Percentiles rank a stretch among this genome's conserved stretches.
These are phyloP conservation scores for Yponomeuta sedellus DNA, from an alignment of 2,888 invertebrate genomes.

Conservation along the genomic window DNA sequence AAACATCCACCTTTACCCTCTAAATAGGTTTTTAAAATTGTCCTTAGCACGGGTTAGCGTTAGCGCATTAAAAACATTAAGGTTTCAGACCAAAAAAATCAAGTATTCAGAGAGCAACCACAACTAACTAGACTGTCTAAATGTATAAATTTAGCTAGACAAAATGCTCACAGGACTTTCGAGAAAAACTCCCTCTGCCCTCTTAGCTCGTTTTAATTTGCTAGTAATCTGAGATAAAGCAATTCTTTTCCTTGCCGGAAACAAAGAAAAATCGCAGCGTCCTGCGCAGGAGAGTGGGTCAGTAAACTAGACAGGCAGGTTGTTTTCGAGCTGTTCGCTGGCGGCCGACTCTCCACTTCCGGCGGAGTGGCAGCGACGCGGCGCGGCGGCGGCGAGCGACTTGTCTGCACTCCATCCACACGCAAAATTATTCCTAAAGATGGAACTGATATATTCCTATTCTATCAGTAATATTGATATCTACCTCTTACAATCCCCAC, in stretches of 20 bases:
- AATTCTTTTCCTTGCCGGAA: conserved; percentile 35
- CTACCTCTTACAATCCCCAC: too few relatives aligned
- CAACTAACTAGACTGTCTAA: too few relatives aligned
- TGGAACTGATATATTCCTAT: too few relatives aligned
- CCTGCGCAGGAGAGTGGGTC: conserved; percentile 32
- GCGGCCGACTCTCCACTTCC: conserved; percentile 37
- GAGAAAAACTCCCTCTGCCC: not conserved
- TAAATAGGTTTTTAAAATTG: too few relatives aligned
- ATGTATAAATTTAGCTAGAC: not conserved
- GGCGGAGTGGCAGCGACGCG: conserved; percentile 18
- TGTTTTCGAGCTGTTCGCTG: conserved; percentile 34
- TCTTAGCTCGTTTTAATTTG: conserved; percentile 12
- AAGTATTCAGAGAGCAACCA: too few relatives aligned
- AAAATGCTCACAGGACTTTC: not conserved
- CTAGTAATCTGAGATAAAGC: conserved; percentile 19
- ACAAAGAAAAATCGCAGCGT: conserved; percentile 37
- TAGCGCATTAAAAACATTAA: too few relatives aligned
- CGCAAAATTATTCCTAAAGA: not conserved
- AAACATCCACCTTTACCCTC: too few relatives aligned
- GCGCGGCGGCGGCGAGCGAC: conserved; percentile 17
- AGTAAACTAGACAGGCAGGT: conserved; percentile 38
- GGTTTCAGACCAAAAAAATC: too few relatives aligned
- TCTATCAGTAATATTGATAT: too few relatives aligned
- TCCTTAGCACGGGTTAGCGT: too few relatives aligned
- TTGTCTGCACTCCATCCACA: not conserved